Base-by-base conservation (phyloP, 2,797 vertebrate species). In the Onychomys torridus region DNA sequence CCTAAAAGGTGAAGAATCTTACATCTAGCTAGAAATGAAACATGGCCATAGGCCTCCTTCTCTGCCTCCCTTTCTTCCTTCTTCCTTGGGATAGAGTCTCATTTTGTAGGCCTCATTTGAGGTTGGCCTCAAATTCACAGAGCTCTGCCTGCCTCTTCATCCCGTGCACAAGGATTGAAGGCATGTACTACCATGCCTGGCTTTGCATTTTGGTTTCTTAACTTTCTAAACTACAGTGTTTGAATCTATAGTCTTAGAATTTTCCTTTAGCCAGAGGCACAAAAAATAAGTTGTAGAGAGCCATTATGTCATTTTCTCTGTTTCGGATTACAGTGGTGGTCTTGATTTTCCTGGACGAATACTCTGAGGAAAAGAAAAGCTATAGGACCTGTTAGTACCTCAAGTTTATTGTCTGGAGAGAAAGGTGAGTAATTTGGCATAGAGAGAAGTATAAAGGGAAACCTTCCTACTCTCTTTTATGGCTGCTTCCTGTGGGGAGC, bases 361-460 rank as follows among this genome's bases (percentile, higher is more conserved):
- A 90, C 21, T 96, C 85, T 87, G 63, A 96, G 97, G 81, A 92
- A 90, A 95, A 97, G 85, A 92, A 90, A 95, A 93, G 52, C 61
- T 82, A 69, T 87, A 63, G 92, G 83, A 92, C 40, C 93, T 73
- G 86, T 85, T 92, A 92, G 40, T 94, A 95, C 82, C 55, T 96
- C 46, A 65, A 96, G 92, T 95, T 96, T 96, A 90, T 82, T 96
- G 25, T 92, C 73, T 91, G 29, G 65, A 82, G 67, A 94, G n/a
- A 86, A 95, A 92, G 32, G 85, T 92, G 3, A 96, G 89, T 91
- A 89, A 94, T 21, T 67, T 55, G 52, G 52, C 11, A 11, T 55
- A 55, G 52, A 55, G 14, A 55, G 52, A 55, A 4, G 3, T 27
- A 49, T 77, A 67, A 76, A 95, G 67, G 23, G 82, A 87, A 84